Base-by-base conservation (phyloP, 2,888 invertebrate species). In the Drosophila colorata region DNA sequence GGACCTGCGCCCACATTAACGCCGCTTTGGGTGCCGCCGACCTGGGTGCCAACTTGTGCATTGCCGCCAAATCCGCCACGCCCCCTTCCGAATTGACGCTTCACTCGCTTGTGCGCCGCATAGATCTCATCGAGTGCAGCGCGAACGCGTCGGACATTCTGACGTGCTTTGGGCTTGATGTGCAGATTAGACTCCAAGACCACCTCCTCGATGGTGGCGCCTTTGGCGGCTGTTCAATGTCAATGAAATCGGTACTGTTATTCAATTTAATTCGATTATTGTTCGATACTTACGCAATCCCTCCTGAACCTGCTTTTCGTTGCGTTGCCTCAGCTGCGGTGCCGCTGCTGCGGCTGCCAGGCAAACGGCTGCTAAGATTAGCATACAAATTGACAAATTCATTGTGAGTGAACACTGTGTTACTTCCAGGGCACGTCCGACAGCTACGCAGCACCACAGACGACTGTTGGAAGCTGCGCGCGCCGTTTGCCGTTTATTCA, bases 121-220 rank as follows among this genome's bases (percentile, higher is more conserved):
- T 81, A 74, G 4, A 87, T 69, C 25, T 64, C 74, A 5, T 47
- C 60, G 5, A 74, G 35, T 11, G 71, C 59, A 0, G 89, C 74
- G 4, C 85, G 86, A 31, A 70, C 90, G 11, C 74, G 77, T 55
- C 78, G 49, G 16, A 74, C 81, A 25, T 67, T 79, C 13, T 57
- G 71, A 20, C 79, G 83, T n/a, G 85, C 69, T 66, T 93, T 93
- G 14, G 92, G 91, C 60, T 91, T 91, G 16, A 93, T 93, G 37
- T 92, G 91, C 38, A 93, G 85, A 33, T 92, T 92, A 2, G 93
- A 93, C 76, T 93, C 93, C 2, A 93, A 93, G 3, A 93, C 92
- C n/a, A 93, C 93, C 87, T 93, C 93, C 80, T 93, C 93, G 66
- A 92, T 85, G 11, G 90, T 85, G 14, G 87, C 80, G 18, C 90